Percentiles rank a stretch among this genome's conserved stretches.
Evolutionary conservation across 2,888 invertebrate genomes (phyloP).

Genomic region (Timema cristinae): DNA sequence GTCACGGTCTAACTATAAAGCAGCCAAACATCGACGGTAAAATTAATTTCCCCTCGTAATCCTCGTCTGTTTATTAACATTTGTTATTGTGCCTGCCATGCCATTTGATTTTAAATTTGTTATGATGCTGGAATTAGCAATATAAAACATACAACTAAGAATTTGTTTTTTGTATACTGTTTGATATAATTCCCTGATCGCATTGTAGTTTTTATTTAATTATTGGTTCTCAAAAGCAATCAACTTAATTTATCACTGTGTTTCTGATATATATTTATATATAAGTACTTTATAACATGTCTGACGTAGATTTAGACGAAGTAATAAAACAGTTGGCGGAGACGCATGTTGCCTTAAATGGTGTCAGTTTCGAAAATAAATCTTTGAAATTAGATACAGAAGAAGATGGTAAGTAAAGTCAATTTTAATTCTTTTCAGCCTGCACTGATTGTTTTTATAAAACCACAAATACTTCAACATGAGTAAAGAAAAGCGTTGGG

Average conservation of each 20-base stretch:
- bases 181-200: neutral
- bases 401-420: conserved; percentile 64
- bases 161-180: neutral
- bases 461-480: no score
- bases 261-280: neutral
- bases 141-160: neutral
- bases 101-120: no score
- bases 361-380: conserved; percentile 78
- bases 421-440: conserved; percentile 18
- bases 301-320: neutral
- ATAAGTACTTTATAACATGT: conserved; percentile 9
- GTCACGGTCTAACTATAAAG: no score
- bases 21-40: no score
- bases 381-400: conserved; percentile 73
- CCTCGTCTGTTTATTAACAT: no score
- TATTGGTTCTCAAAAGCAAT: neutral
- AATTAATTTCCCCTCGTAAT: no score
- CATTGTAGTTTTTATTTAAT: neutral
- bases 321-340: neutral
- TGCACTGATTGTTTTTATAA: neutral
- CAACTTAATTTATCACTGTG: neutral
- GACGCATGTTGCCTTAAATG: conserved; percentile 39
- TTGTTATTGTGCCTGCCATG: no score
- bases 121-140: no score
- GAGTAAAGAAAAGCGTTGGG: no score